Conservation (phyloP, 1,140 invertebrate species). For the Idris sp. region DNA sequence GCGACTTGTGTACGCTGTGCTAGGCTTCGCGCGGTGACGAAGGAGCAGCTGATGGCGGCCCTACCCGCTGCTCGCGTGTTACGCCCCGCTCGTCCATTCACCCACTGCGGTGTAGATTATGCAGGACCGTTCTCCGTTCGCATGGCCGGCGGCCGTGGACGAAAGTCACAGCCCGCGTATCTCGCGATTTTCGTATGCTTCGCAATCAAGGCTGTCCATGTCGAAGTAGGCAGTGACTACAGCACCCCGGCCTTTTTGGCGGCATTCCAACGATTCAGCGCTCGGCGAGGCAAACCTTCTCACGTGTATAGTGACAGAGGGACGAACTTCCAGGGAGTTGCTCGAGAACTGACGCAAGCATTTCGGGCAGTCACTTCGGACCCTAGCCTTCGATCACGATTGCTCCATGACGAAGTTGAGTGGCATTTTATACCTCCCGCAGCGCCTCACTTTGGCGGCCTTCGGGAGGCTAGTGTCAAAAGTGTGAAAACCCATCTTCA, state of each 20-base stretch:
- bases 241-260: conserved; percentile 2
- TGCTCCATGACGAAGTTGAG: neutral
- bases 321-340: no score
- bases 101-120: conserved; percentile 10
- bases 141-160: neutral
- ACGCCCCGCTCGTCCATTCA: neutral
- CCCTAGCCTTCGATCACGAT: neutral
- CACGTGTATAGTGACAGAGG: no score
- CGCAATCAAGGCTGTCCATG: conserved; percentile 5
- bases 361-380: conserved; percentile 13
- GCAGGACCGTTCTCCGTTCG: conserved; percentile 7
- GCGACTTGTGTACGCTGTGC: neutral
- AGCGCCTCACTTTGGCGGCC: no score
- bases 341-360: no score
- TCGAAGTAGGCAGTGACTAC: conserved; percentile 15
- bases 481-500: neutral
- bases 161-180: neutral
- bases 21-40: neutral
- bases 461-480: neutral
- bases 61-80: neutral
- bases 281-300: conserved; percentile 2
- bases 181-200: conserved; percentile 11
- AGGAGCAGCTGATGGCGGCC: neutral
- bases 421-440: no score
- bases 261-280: conserved; percentile 14